Percentiles rank a stretch among this genome's conserved stretches.
These are phyloP conservation scores for Trichomycterus rosablanca DNA, from an alignment of 2,113 vertebrate genomes.

Conservation along the genomic window DNA sequence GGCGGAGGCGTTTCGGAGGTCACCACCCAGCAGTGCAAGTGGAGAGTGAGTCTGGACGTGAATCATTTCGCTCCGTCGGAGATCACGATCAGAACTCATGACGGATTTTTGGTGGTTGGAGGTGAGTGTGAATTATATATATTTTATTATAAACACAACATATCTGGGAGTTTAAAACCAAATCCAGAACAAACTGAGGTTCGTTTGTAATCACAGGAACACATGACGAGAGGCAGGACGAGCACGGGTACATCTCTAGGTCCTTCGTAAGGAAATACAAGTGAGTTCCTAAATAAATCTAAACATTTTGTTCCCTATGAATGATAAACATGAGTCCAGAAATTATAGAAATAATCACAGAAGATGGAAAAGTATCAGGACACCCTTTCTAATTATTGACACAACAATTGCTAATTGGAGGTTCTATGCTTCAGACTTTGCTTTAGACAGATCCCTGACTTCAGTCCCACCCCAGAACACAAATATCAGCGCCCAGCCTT, in stretches of 20 bases:
- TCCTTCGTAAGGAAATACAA: conserved; percentile 72
- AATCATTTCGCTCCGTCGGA: conserved; percentile 66
- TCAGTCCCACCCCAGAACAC: too few species aligned
- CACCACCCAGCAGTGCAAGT: conserved; percentile 49
- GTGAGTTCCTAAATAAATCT: conserved; percentile 46
- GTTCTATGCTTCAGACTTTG: too few species aligned
- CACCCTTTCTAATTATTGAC: too few species aligned
- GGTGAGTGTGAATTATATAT: conserved; percentile 49
- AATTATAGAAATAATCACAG: too few species aligned
- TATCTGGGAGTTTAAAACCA: too few species aligned
- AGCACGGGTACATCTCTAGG: conserved; percentile 66
- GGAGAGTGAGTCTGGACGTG: conserved; percentile 68
- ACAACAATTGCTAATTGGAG: too few species aligned
- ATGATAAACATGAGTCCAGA: too few species aligned
- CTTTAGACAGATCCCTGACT: too few species aligned
- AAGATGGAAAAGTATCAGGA: too few species aligned
- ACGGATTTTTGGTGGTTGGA: conserved; percentile 63
- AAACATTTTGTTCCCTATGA: too few species aligned
- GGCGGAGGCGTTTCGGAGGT: conserved; percentile 42
- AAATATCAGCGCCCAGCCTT: too few species aligned
- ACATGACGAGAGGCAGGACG: conserved; percentile 67
- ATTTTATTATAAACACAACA: background rate
- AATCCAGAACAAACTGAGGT: too few species aligned
- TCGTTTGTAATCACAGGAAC: conserved; percentile 50
- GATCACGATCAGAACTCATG: conserved; percentile 55